A percentile compares a stretch with the other conserved stretches of the same genome.
Evolutionary conservation across 1,140 invertebrate genomes (phyloP).

Genomic region (Zaprionus nigranus): DNA sequence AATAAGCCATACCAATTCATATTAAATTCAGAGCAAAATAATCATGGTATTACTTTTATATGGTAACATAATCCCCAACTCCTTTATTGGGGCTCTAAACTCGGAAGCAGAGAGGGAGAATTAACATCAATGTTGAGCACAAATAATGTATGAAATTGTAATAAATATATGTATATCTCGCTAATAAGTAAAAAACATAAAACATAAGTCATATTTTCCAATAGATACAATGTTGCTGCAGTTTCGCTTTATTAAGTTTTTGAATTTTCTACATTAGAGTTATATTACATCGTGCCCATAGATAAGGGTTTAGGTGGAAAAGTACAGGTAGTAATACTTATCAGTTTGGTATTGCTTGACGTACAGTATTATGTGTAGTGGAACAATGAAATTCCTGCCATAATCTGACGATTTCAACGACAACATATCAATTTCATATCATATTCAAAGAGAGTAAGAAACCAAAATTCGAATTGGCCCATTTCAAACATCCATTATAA

Average conservation of each 20-base stretch:
- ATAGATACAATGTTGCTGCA: conserved; percentile 29
- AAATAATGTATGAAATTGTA: conserved; percentile 52
- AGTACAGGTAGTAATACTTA: background rate
- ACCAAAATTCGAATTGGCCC: background rate
- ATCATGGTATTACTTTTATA: conserved; percentile 25
- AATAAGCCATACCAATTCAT: conserved; percentile 46
- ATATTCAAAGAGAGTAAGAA: background rate
- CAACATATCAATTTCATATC: background rate
- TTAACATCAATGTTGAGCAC: conserved; percentile 44
- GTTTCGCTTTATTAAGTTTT: conserved; percentile 1
- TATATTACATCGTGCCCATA: background rate
- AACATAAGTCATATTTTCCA: conserved; percentile 22
- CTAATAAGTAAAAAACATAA: conserved; percentile 37
- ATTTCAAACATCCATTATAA: background rate
- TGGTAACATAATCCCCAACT: background rate
- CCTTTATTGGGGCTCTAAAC: conserved; percentile 7
- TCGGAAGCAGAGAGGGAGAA: conserved; percentile 4
- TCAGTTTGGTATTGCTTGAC: background rate
- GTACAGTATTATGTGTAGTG: background rate
- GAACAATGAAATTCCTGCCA: background rate
- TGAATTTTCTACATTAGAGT: background rate
- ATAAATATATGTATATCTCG: conserved; percentile 45
- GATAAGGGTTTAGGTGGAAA: background rate
- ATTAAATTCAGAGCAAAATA: conserved; percentile 50
- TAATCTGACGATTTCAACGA: background rate